Evolutionary conservation across 2,888 invertebrate genomes (phyloP), one percentile per base, ranked within the genome.

Genomic region (Aelia acuminata): DNA sequence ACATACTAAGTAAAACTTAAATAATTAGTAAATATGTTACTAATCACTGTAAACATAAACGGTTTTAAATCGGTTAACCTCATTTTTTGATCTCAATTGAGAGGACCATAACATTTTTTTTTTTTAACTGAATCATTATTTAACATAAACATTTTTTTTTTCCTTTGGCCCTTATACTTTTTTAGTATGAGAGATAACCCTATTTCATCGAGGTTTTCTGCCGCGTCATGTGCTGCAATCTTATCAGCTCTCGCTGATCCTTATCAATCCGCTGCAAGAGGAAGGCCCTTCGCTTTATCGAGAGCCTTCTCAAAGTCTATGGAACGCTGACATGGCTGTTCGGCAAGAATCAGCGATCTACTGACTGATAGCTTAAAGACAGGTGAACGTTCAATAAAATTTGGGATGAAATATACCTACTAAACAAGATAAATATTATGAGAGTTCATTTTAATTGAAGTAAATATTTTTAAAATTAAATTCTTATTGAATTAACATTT

Each of bases 201-300:
- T 8, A 26, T 57, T 57, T 57, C 57, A 2, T 10, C 15, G 3
- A 57, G 26, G 57, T 57, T 57, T 70, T 70, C 31, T 70, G 63
- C 35, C 63, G 31, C 18, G 35, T 70, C 63, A 70, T 70, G 18
- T 18, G 22, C 63, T 70, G 31, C 63, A 70, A 18, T 20, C 63
- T 70, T 70, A 70, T 70, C 63, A 70, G 31, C 35, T 35, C 63
- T 70, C 4, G 63, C 63, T 70, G 63, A 70, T 70, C 63, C 63
- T 70, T 70, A 70, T 70, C 63, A 70, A 31, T 35, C 35, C 18
- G 5, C n/a, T 57, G 26, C 31, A 70, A 70, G 63, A 70, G 63
- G 31, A 31, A 35, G n/a, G 35, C 63, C 63, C 63, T 70, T 20
- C 1, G 15, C 63, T 26, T 70, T 70, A 70, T 70, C 63, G 35